Conservation (phyloP, 2,113 vertebrate species). For the Pimephales promelas region DNA sequence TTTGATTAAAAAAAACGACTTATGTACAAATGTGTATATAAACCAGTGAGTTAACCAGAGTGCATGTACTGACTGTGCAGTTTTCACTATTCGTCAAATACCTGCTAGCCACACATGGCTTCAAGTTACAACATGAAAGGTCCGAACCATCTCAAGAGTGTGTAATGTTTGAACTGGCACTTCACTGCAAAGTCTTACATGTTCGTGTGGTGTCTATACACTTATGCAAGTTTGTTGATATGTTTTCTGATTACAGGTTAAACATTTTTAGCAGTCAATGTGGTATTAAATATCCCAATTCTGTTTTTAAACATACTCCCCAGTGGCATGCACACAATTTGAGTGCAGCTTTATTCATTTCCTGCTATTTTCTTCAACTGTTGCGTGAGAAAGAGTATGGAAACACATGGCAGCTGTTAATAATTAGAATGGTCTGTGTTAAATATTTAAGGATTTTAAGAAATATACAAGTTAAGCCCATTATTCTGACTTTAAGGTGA, state of each 20-base stretch:
- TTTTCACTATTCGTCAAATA: not conserved
- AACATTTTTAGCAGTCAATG: not conserved
- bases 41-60: not conserved
- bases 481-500: not conserved
- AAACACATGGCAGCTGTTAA: slow-evolving; percentile 4
- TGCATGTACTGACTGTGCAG: not conserved
- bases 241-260: slow-evolving; percentile 1
- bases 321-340: not conserved
- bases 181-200: not conserved
- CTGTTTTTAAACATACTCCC: not conserved
- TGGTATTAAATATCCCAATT: not conserved
- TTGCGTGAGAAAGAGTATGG: slow-evolving; percentile 13
- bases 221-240: not conserved
- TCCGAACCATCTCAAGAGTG: not conserved
- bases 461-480: not conserved
- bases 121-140: slow-evolving; percentile 32
- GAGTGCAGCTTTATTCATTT: not conserved
- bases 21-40: not conserved
- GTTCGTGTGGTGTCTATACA: not conserved
- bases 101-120: slow-evolving; percentile 3
- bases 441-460: not conserved
- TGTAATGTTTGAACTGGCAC: not conserved
- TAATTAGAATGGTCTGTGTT: slow-evolving; percentile 15
- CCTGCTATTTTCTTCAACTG: not conserved
- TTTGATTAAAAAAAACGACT: not conserved